A percentile compares a stretch with the other conserved stretches of the same genome.
These are phyloP conservation scores for Pollimyrus isidori DNA, from an alignment of 2,113 vertebrate genomes.

Conservation along the genomic window DNA sequence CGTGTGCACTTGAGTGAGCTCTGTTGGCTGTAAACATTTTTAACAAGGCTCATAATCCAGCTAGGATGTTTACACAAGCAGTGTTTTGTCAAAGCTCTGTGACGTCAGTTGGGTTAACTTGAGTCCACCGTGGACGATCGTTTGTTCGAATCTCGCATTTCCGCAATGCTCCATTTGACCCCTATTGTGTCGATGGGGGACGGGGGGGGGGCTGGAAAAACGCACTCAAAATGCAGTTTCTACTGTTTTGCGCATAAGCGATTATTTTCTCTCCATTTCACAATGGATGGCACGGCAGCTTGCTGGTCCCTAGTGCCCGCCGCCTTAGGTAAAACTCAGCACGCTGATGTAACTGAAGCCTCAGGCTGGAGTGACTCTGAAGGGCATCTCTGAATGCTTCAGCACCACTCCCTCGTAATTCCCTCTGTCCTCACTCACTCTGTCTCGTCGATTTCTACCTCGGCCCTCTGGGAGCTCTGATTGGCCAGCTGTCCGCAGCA, in stretches of 20 bases:
- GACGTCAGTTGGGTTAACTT: not conserved
- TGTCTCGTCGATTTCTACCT: not conserved
- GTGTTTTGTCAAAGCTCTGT: not conserved
- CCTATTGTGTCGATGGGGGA: not conserved
- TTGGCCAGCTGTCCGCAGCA: not conserved
- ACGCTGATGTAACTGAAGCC: conserved; percentile 28
- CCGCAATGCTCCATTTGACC: not conserved
- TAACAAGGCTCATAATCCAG: not conserved
- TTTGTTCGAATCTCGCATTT: not conserved
- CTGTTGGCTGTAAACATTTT: conserved; percentile 6
- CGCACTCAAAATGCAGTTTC: conserved; percentile 16
- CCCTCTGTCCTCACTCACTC: conserved; percentile 3
- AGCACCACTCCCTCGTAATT: conserved; percentile 6
- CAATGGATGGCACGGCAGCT: conserved; percentile 27
- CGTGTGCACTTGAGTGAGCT: not conserved
- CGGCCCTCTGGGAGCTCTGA: not conserved
- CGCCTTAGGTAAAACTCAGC: conserved; percentile 21
- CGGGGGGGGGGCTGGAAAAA: not conserved
- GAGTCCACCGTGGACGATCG: not conserved
- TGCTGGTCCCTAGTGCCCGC: conserved; percentile 14
- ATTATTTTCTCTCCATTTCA: conserved; percentile 29
- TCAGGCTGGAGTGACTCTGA: conserved; percentile 14
- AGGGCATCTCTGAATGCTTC: conserved; percentile 16
- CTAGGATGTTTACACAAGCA: not conserved
- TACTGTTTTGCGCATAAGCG: conserved; percentile 22